Evolutionary conservation across 1,140 invertebrate species (phyloP).

Genomic region (Drosophila ironensis): DNA sequence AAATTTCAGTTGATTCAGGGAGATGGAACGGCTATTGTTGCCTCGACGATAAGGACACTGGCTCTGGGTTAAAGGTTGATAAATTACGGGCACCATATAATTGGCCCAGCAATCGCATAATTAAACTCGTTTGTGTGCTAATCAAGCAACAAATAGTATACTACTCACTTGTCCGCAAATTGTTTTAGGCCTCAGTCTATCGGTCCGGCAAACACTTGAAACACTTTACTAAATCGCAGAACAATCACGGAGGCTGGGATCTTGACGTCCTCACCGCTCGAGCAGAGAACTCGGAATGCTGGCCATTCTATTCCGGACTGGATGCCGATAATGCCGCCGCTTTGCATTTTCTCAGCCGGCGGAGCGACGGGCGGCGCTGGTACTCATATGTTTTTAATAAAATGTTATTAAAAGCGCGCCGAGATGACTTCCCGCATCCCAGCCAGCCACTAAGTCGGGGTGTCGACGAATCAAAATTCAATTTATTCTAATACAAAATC

Average conservation of each 20-base stretch:
- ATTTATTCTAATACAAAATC: slow-evolving; percentile 75
- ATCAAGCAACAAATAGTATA: not conserved
- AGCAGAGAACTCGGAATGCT: slow-evolving; percentile 51
- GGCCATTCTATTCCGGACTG: slow-evolving; percentile 23
- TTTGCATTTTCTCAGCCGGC: slow-evolving; percentile 13
- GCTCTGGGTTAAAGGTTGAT: slow-evolving; percentile 70
- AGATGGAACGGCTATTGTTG: not conserved
- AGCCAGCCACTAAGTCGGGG: not conserved
- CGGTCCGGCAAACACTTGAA: not conserved
- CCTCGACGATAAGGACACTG: slow-evolving; percentile 22
- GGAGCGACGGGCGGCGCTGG: not conserved
- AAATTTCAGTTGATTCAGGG: too few relatives aligned
- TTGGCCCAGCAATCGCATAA: not conserved
- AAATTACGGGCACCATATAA: slow-evolving; percentile 31
- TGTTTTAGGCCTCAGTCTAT: not conserved
- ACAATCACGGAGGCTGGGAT: too few relatives aligned
- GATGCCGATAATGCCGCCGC: slow-evolving; percentile 14
- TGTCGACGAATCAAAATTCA: slow-evolving; percentile 66
- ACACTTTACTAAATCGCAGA: slow-evolving; percentile 5
- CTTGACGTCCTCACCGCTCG: slow-evolving; percentile 61
- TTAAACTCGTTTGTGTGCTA: not conserved
- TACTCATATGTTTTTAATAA: slow-evolving; percentile 61
- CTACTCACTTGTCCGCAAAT: slow-evolving; percentile 14
- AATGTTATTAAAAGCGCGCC: slow-evolving; percentile 48
- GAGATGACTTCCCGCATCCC: slow-evolving; percentile 48